Conservation (phyloP, 2,113 vertebrate species). For the Alces alces region DNA sequence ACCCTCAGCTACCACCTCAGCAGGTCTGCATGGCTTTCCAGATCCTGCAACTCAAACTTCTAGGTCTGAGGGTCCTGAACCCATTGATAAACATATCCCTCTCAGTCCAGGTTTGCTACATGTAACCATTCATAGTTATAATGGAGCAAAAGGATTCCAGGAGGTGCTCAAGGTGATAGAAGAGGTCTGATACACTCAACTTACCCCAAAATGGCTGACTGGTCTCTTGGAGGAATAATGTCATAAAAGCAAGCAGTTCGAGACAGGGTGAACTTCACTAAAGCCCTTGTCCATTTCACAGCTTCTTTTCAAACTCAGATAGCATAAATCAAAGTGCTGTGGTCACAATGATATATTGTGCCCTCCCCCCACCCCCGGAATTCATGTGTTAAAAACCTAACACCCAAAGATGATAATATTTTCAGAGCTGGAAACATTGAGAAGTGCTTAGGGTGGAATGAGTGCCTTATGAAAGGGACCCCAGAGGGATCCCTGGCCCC, state of each 20-base stretch:
- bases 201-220: neutral
- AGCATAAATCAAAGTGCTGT: neutral
- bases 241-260: neutral
- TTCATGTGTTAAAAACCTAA: neutral
- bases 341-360: neutral
- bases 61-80: neutral
- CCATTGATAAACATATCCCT: neutral
- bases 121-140: neutral
- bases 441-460: neutral
- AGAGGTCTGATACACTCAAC: neutral
- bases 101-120: neutral
- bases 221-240: neutral
- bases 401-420: neutral
- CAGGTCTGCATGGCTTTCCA: neutral
- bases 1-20: neutral
- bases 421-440: neutral
- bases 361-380: rapidly evolving
- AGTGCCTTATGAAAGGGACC: neutral
- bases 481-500: neutral
- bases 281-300: neutral
- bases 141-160: neutral
- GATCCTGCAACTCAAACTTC: neutral
- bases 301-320: neutral
- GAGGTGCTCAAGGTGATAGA: neutral
- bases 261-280: neutral